Evolutionary conservation across 1,140 invertebrate species (phyloP).

Genomic region (Meteorus sp.): DNA sequence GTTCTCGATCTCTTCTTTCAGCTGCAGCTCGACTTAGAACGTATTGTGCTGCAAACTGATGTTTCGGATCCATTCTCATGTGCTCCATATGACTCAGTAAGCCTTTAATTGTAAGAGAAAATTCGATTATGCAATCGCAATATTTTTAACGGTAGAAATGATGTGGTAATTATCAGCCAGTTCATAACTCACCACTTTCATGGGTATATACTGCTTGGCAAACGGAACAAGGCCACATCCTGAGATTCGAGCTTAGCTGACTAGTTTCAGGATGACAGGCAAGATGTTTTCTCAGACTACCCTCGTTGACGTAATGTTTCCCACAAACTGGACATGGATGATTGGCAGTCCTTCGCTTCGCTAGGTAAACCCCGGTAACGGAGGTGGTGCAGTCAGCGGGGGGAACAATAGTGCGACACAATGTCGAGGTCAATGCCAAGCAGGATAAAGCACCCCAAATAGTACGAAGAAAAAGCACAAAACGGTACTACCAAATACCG

Average conservation of each 20-base stretch:
- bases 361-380: slow-evolving; percentile 72
- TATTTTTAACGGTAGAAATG: no score
- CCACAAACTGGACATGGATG: slow-evolving; percentile 93
- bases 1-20: slow-evolving; percentile 81
- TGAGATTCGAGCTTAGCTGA: slow-evolving; percentile 80
- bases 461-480: slow-evolving; percentile 46
- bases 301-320: slow-evolving; percentile 94
- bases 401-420: slow-evolving; percentile 61
- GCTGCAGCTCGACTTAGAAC: slow-evolving; percentile 87
- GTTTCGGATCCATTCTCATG: slow-evolving; percentile 95
- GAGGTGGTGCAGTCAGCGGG: slow-evolving; percentile 61
- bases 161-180: neutral
- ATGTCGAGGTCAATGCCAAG: slow-evolving; percentile 62
- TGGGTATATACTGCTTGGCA: slow-evolving; percentile 93
- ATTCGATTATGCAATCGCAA: no score
- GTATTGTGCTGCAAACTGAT: slow-evolving; percentile 93
- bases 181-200: slow-evolving; percentile 78
- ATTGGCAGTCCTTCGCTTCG: slow-evolving; percentile 88
- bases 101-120: no score
- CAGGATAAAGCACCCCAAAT: slow-evolving; percentile 58
- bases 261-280: slow-evolving; percentile 89
- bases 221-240: slow-evolving; percentile 93
- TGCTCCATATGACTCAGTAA: slow-evolving; percentile 92
- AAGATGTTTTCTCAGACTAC: slow-evolving; percentile 87
- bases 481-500: slow-evolving; percentile 7